Percentiles rank a stretch among this genome's conserved stretches.
Conservation (phyloP, 1,140 invertebrate species). For the Pseudachorutes palmiensis region DNA sequence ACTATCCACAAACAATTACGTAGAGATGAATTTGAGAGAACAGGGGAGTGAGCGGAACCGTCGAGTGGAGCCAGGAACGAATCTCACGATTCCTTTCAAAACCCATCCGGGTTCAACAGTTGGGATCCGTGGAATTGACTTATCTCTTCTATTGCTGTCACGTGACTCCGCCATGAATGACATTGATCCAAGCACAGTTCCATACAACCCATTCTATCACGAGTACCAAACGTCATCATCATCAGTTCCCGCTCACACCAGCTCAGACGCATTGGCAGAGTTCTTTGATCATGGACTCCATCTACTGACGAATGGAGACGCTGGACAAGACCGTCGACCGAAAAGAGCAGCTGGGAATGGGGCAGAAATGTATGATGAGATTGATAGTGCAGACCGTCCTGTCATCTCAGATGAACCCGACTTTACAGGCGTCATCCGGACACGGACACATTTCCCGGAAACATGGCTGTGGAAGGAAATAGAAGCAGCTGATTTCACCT, state of each 20-base stretch:
- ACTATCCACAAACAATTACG: not conserved
- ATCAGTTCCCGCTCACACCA: not conserved
- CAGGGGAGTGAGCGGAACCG: not conserved
- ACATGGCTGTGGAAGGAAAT: slow-evolving; percentile 53
- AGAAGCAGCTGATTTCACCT: slow-evolving; percentile 24
- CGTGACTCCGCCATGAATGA: slow-evolving; percentile 6
- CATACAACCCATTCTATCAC: not conserved
- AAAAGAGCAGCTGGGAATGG: not conserved
- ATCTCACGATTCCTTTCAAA: not conserved
- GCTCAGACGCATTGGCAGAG: not conserved
- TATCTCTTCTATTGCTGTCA: slow-evolving; percentile 11
- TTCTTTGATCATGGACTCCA: slow-evolving; percentile 14
- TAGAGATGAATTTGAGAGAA: not conserved
- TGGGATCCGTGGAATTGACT: slow-evolving; percentile 21
- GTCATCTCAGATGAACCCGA: not conserved
- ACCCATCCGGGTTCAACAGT: not conserved
- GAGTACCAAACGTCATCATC: not conserved
- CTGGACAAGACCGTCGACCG: not conserved
- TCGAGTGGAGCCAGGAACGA: slow-evolving; percentile 17
- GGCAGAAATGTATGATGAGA: not conserved
- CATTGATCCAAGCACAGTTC: not conserved
- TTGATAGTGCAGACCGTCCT: not conserved
- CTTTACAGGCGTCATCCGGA: not conserved
- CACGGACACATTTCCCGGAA: slow-evolving; percentile 22
- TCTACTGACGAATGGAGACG: slow-evolving; percentile 14